Evolutionary conservation across 2,113 vertebrate genomes (phyloP), one percentile per base, ranked within the genome.

Genomic region (Eretmochelys imbricata): DNA sequence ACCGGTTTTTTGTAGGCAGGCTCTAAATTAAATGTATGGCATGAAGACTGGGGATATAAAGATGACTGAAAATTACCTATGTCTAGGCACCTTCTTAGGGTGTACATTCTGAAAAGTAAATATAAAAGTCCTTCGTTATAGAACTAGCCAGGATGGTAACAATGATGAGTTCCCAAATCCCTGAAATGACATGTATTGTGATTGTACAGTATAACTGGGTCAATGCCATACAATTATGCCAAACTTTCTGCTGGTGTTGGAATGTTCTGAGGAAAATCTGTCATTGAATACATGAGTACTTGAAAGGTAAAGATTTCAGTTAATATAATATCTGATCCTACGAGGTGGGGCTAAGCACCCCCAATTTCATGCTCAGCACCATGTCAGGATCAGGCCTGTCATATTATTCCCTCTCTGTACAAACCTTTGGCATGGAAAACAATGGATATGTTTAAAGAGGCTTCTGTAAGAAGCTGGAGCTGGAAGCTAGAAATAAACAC

Each of bases 1-100:
- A 96, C 98, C 95, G 97, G 98, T 98, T 98, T 98, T 98, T 97
- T 97, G 96, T 97, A 98, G 97, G 97, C 95, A 96, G 97, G 93
- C 98, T 96, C 95, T 97, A 80, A 86, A 95, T 92, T 95, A 91
- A 98, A 98, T 95, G 96, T 94, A 90, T 97, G 97, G 90, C 98
- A 90, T 81, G 93, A 81, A 90, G 94, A 96, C 94, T 91, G 87
- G 87, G 49, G 59, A 62, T 57, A 81, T 81, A 55, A 93, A 90
- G 89, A 80, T 89, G 92, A 62, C 89, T 93, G 90, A 83, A 85
- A 57, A 92, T 91, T 94, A 86, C 96, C 84, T 83, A 8, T 89
- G 82, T 94, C 94, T 95, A 59, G 90, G 93, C 95, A 85, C 82
- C 79, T 97, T 93, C 87, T 89, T 96, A 89, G 89, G 87, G 83